Evolutionary conservation across 2,888 invertebrate genomes (phyloP), one percentile per base, ranked within the genome.

Genomic region (Nebria brevicollis): DNA sequence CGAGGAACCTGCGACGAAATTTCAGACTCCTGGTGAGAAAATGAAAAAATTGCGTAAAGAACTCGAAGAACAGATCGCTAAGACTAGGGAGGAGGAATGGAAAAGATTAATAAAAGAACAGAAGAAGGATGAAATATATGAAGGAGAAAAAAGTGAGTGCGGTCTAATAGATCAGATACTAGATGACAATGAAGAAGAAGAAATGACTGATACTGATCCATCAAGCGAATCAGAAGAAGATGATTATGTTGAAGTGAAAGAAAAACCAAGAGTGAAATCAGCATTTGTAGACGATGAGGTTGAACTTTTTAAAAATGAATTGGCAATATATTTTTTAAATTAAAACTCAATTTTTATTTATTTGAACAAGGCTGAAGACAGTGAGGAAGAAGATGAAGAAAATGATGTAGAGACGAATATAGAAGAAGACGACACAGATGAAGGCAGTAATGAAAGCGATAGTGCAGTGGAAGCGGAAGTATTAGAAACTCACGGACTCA

Each of bases 21-120:
- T 90, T 15, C 90, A 89, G 54, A 92, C 93, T 86, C 94, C 95
- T 68, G 96, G 97, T 0, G 92, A 92, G 2, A 94, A 93, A 84
- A 91, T 94, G 83, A 87, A 91, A n/a, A 93, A 92, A 84, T 89
- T 97, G 77, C 94, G 94, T 86, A 92, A 93, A 82, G 93, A 94
- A 83, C 90, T 97, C 1, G 92, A 94, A 85, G 90, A 91, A 13
- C 90, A 94, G 88, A 96, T 97, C 86, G 92, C 92, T 2, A 91
- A 92, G 83, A 94, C 93, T 85, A 90, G 95, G 75, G 92, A 93
- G 66, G 90, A 94, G 82, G 93, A 95, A 84, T 93, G 96, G 92
- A 91, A 92, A 79, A 92, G 93, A 85, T 92, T 93, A 75, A 89
- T 92, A 42, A 92, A 94, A 82, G 88, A 90, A 86, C 87, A 84